These are phyloP conservation scores for Pseudois nayaur DNA, from an alignment of 2,113 vertebrate species.

Conservation along the genomic window DNA sequence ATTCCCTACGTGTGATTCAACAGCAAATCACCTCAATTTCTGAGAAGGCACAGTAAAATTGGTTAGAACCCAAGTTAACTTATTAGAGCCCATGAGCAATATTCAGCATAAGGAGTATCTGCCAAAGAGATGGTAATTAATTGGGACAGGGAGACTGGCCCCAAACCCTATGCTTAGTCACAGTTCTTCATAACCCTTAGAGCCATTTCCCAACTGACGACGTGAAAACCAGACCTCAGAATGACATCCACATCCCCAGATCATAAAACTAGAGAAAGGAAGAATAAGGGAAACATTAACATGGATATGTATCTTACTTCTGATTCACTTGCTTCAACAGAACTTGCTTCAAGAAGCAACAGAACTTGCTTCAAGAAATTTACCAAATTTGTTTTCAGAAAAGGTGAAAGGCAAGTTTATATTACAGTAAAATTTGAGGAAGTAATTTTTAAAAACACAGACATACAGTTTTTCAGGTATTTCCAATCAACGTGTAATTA, in stretches of 20 bases:
- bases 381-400: conserved; percentile 14
- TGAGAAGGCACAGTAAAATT: not conserved
- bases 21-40: conserved; percentile 1
- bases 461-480: not conserved
- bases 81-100: not conserved
- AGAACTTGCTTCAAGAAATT: not conserved
- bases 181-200: not conserved
- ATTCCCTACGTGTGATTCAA: not conserved
- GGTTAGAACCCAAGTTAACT: not conserved
- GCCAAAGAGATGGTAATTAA: not conserved
- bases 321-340: not conserved
- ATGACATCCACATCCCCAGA: not conserved
- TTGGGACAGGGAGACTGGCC: not conserved
- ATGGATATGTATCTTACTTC: not conserved
- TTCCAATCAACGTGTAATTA: not conserved
- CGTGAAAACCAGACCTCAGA: not conserved
- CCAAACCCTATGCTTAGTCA: not conserved
- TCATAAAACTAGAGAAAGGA: not conserved
- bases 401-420: conserved; percentile 15
- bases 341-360: not conserved
- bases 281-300: not conserved
- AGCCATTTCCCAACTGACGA: not conserved
- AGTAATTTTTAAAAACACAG: not conserved
- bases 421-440: conserved; percentile 29
- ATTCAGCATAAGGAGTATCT: conserved; percentile 2